phyloP scores from a whole-genome alignment of 2,797 vertebrate genomes.

The Eidolon dupreanum region DNA sequence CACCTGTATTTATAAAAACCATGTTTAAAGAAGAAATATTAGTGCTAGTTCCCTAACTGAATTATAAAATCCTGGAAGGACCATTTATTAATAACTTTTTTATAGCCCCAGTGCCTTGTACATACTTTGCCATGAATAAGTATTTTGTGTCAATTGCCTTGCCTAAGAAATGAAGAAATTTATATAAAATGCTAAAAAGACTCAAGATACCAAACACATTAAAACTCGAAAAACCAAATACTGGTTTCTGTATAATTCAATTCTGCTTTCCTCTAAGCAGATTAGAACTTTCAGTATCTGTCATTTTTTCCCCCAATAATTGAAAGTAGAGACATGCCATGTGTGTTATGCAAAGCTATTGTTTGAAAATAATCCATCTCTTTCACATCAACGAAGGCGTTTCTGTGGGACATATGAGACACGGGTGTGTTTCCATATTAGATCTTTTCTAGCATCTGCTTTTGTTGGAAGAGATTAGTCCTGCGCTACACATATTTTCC shows the following conservation, averaged over 20 bases:
- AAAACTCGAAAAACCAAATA: not conserved
- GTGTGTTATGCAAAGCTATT: not conserved
- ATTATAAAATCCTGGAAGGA: not conserved
- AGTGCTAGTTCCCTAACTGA: not conserved
- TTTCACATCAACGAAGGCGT: not conserved
- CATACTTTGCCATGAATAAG: not conserved
- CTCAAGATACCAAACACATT: not conserved
- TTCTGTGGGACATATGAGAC: rapidly evolving
- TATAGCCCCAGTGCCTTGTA: not conserved
- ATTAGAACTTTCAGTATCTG: not conserved
- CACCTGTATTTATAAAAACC: not conserved
- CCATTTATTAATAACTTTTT: not conserved
- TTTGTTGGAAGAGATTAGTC: not conserved
- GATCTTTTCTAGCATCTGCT: not conserved
- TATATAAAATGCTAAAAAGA: not conserved
- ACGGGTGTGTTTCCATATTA: not conserved
- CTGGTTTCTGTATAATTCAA: not conserved
- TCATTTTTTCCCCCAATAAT: not conserved
- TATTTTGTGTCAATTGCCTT: conserved; percentile 24
- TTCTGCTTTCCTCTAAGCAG: not conserved
- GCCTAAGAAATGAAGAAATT: not conserved
- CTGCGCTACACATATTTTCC: not conserved
- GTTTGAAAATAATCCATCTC: not conserved
- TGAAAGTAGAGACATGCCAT: not conserved
- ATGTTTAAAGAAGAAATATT: not conserved